Evolutionary conservation across 2,113 vertebrate species (phyloP), one percentile per base, ranked within the genome.

Genomic region (Tamias sibiricus): DNA sequence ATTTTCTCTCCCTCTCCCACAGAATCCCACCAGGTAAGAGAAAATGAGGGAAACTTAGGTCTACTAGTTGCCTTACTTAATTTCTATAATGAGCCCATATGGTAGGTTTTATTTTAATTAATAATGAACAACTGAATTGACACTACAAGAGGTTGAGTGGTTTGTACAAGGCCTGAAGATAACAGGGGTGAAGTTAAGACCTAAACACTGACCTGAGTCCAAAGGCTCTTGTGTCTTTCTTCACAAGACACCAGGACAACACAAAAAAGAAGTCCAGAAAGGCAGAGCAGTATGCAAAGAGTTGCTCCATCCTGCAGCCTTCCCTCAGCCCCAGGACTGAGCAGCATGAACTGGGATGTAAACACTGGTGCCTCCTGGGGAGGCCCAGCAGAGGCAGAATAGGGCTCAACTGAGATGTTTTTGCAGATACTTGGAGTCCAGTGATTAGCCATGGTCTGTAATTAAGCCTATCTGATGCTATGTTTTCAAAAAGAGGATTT

Each of bases 251-350:
- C 35, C 20, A 35, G 62, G 40, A 40, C 22, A 57, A 47, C 13
- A 28, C 2, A 47, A 24, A 0, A 40, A 28, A 28, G 57, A 0
- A 64, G 30, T 9, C 4, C 16, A 11, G 5, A 13, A n/a, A 32
- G 13, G 32, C 28, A 28, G 0, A 35, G 4, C 2, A 7, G 16
- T 14, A 2, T n/a, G 37, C 5, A 37, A 10, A 71, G 69, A 47
- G 4, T 19, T 82, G 35, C 4, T 76, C 16, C 8, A 20, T 17
- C 35, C 44, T n/a, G 69, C 52, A 62, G 20, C 20, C 76, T 47
- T 11, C 57, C 37, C 26, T 13, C 52, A 4, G 32, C 17, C 12
- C 20, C 0, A 8, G 44, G 24, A 24, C 75, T 49, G 35, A 40
- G 8, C 62, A 54, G n/a, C 11, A 19, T 30, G 12, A 69, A 16